Evolutionary conservation across 2,888 invertebrate genomes (phyloP).

Genomic region (Fragum sueziense): DNA sequence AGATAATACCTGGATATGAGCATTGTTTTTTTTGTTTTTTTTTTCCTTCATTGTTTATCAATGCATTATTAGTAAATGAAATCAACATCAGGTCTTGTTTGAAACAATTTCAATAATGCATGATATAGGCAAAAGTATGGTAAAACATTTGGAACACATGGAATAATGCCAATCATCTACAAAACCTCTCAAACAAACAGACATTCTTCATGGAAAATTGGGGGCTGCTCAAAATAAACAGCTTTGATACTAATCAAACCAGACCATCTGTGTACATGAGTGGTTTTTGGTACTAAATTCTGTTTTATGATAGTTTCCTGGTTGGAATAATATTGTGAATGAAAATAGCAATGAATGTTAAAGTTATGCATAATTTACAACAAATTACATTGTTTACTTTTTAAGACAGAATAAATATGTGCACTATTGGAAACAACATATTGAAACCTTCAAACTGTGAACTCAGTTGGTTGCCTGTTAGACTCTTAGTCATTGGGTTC

Average conservation of each 20-base stretch:
- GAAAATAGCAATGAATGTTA: background rate
- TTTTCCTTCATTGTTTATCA: too few relatives aligned
- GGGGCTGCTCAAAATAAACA: background rate
- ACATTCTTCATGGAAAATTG: slow-evolving; percentile 8
- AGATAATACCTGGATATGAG: too few relatives aligned
- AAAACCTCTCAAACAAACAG: slow-evolving; percentile 21
- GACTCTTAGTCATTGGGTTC: too few relatives aligned
- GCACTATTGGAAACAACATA: too few relatives aligned
- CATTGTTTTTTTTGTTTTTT: too few relatives aligned
- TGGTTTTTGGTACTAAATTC: background rate
- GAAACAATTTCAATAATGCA: too few relatives aligned
- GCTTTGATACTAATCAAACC: slow-evolving; percentile 2
- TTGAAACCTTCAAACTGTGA: too few relatives aligned
- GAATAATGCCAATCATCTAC: slow-evolving; percentile 10
- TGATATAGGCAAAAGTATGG: background rate
- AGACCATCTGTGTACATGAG: slow-evolving; percentile 1
- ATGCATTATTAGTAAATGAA: too few relatives aligned
- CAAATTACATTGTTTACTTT: too few relatives aligned
- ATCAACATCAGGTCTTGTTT: too few relatives aligned
- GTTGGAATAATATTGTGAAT: background rate
- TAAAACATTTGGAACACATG: slow-evolving; percentile 1
- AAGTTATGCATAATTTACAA: background rate
- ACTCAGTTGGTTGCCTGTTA: too few relatives aligned
- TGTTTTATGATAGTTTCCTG: background rate
- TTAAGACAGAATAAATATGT: too few relatives aligned